Conservation (phyloP, 2,113 vertebrate species). For the Polypterus bichir region DNA sequence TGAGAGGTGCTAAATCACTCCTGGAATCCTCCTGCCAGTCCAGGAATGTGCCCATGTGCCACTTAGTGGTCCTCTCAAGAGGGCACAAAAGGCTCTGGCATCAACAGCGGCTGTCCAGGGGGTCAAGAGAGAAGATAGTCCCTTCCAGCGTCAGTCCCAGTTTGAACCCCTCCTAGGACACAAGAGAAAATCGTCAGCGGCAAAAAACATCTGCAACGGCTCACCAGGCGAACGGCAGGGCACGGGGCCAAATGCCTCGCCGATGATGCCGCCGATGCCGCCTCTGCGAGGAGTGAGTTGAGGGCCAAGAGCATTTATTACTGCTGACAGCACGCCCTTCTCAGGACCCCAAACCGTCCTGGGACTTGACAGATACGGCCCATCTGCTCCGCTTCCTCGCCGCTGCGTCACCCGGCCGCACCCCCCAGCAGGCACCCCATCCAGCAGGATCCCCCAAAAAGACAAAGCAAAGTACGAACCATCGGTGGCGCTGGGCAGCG, state of each 20-base stretch:
- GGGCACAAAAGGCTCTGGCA: constrained; percentile 21
- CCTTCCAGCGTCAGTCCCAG: constrained; percentile 98
- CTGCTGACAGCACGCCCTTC: too few species aligned
- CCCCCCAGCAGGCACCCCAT: too few species aligned
- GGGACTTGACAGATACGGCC: too few species aligned
- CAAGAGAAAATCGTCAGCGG: constrained; percentile 21
- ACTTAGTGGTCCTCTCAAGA: background rate
- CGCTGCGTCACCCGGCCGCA: too few species aligned
- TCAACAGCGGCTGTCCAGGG: constrained; percentile 87
- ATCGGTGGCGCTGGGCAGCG: constrained; percentile 81
- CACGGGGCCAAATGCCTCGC: too few species aligned
- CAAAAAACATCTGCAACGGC: background rate
- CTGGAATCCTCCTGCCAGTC: background rate
- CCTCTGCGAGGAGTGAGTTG: too few species aligned
- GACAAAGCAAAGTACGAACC: constrained; percentile 72
- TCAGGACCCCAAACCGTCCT: too few species aligned
- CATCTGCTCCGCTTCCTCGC: too few species aligned
- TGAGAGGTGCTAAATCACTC: too few species aligned
- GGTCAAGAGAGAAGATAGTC: constrained; percentile 87
- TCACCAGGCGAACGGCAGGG: background rate
- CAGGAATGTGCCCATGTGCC: background rate
- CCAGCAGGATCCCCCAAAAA: too few species aligned
- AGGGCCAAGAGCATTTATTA: too few species aligned
- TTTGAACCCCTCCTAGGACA: constrained; percentile 98
- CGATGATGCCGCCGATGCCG: too few species aligned